A percentile compares a stretch with the other conserved stretches of the same genome.
Conservation (phyloP, 2,888 invertebrate species). For the Epinotia brunnichana region DNA sequence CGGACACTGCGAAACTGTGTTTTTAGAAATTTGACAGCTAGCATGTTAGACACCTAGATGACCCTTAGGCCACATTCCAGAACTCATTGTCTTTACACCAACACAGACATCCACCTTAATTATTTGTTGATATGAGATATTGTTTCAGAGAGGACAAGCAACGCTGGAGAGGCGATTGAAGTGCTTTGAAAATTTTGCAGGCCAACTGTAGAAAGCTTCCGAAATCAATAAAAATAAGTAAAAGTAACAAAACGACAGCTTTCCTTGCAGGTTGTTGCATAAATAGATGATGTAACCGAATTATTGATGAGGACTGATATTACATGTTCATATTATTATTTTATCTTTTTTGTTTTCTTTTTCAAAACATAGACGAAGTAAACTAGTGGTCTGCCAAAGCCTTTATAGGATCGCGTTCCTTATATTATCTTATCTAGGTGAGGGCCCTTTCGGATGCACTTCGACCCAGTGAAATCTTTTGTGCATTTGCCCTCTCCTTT, state of each 20-base stretch:
- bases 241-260: constrained; percentile 51
- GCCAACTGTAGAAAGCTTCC: constrained; percentile 45
- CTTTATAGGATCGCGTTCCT: too few species aligned
- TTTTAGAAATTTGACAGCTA: too few species aligned
- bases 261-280: constrained; percentile 11
- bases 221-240: constrained; percentile 72
- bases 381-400: too few species aligned
- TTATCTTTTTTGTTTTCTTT: constrained; percentile 10
- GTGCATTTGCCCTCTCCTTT: too few species aligned
- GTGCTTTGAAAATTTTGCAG: constrained; percentile 76
- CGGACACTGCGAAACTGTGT: too few species aligned
- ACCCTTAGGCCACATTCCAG: too few species aligned
- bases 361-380: not conserved
- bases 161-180: constrained; percentile 41
- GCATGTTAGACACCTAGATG: too few species aligned
- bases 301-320: constrained; percentile 31
- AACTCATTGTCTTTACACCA: too few species aligned
- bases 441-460: too few species aligned
- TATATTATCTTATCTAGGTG: too few species aligned
- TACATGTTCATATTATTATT: constrained; percentile 26
- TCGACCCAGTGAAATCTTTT: too few species aligned
- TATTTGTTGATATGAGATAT: not conserved
- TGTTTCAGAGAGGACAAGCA: constrained; percentile 12
- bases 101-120: too few species aligned
- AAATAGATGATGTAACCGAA: constrained; percentile 8